These are phyloP conservation scores for Eulithis testata DNA, from an alignment of 2,888 invertebrate species.

Conservation along the genomic window DNA sequence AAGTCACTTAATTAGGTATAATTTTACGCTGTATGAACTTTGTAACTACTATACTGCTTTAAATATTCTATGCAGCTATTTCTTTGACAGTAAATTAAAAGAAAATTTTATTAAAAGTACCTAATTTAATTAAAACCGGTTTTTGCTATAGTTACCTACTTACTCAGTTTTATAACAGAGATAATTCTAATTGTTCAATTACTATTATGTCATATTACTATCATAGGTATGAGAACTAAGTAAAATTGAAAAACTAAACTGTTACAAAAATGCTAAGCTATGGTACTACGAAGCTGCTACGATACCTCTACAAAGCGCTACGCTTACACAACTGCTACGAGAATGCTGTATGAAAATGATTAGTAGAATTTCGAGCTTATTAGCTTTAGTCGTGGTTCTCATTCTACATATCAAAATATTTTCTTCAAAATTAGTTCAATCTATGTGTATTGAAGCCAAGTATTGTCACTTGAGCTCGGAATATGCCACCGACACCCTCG, in stretches of 20 bases:
- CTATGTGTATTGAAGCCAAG: slow-evolving; percentile 25
- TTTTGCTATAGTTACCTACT: too few relatives aligned
- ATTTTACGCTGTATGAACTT: slow-evolving; percentile 30
- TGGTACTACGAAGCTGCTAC: slow-evolving; percentile 9
- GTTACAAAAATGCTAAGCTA: slow-evolving; percentile 12
- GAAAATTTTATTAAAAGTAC: too few relatives aligned
- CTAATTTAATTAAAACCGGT: too few relatives aligned
- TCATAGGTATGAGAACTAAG: too few relatives aligned
- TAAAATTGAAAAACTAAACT: not conserved
- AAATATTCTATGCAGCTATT: slow-evolving; percentile 13
- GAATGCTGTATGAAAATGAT: too few relatives aligned
- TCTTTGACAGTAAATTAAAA: too few relatives aligned
- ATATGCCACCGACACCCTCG: slow-evolving; percentile 31
- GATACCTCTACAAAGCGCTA: too few relatives aligned
- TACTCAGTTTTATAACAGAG: too few relatives aligned
- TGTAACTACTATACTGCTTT: slow-evolving; percentile 16
- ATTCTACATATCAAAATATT: slow-evolving; percentile 2
- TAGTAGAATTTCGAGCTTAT: not conserved
- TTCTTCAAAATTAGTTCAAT: slow-evolving; percentile 22
- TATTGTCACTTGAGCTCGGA: slow-evolving; percentile 33
- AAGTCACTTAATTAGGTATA: slow-evolving; percentile 33
- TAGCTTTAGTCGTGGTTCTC: not conserved
- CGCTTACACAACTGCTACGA: not conserved
- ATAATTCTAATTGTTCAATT: too few relatives aligned
- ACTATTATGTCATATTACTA: too few relatives aligned